phyloP scores from a whole-genome alignment of 2,888 invertebrate species.

The Caenorhabditis japonica region DNA sequence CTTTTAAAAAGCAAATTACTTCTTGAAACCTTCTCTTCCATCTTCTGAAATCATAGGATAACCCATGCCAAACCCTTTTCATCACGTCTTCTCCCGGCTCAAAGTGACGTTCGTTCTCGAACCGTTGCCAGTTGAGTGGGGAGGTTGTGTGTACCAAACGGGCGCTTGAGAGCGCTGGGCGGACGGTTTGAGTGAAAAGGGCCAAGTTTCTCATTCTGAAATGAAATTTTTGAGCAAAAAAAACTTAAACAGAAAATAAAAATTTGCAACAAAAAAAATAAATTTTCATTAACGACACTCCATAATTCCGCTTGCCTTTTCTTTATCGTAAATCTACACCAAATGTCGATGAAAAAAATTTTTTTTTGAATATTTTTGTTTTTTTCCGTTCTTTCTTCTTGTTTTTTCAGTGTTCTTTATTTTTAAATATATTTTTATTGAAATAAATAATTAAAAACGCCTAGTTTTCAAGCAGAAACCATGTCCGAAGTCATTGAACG shows the following conservation, averaged over 20 bases:
- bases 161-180: conserved; percentile 3
- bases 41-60: conserved; percentile 74
- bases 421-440: neutral
- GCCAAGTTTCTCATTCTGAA: conserved; percentile 33
- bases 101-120: conserved; percentile 75
- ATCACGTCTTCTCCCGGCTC: conserved; percentile 76
- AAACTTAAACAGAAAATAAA: neutral
- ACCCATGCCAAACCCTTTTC: conserved; percentile 73
- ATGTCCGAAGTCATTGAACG: conserved; percentile 64
- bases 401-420: conserved; percentile 2
- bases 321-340: conserved; percentile 22
- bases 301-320: conserved; percentile 2
- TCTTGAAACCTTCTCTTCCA: conserved; percentile 72
- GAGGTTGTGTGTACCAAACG: conserved; percentile 47
- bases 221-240: neutral
- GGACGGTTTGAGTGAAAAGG: conserved; percentile 10
- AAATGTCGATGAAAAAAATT: neutral
- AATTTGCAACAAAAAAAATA: neutral
- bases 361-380: neutral
- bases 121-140: conserved; percentile 67
- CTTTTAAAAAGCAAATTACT: conserved; percentile 43
- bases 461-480: conserved; percentile 1
- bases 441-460: neutral
- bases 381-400: neutral
- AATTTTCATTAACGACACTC: conserved; percentile 23